Evolutionary conservation across 2,113 vertebrate genomes (phyloP), one percentile per base, ranked within the genome.

Genomic region (Tyrannus savana): DNA sequence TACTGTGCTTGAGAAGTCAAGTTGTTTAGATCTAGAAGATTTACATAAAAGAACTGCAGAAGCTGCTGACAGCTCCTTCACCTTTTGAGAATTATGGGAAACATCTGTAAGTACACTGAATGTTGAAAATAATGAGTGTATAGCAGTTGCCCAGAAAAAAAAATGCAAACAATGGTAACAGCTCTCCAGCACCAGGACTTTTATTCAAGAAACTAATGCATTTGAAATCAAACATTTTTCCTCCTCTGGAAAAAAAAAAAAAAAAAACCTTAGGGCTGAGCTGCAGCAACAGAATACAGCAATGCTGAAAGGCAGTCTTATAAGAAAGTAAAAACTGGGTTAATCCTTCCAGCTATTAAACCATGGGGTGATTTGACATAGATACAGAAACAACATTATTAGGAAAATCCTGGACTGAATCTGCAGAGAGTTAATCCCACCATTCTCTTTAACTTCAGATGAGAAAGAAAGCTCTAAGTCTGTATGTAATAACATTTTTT

Each of bases 11-110:
- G 49, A 96, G 82, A 93, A 87, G 75, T 86, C 55, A 92, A 25
- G 55, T 77, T 89, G 86, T 88, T 91, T 95, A 90, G 92, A 94
- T 94, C 88, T 90, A 53, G 62, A 92, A 95, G 87, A 96, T 86
- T 73, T 67, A 95, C 87, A 89, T 89, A 64, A 75, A 91, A 93
- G 82, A 84, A 89, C 52, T 71, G 41, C 63, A 77, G 60, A 95
- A 95, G 64, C 66, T 71, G 49, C 90, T 95, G 95, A 81, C 88
- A 89, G 92, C 44, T 77, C 49, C 84, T 84, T 87, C 79, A 90
- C 76, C 72, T 79, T 90, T 76, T n/a, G 50, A 82, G 89, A 95
- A 96, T 96, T 94, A 56, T 50, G 74, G 69, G 90, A 90, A 96
- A 91, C 53, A 50, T 84, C 90, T 84, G 2, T 55, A 95, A 92